Evolutionary conservation across 2,888 invertebrate species (phyloP).

Genomic region (Seira ritae): DNA sequence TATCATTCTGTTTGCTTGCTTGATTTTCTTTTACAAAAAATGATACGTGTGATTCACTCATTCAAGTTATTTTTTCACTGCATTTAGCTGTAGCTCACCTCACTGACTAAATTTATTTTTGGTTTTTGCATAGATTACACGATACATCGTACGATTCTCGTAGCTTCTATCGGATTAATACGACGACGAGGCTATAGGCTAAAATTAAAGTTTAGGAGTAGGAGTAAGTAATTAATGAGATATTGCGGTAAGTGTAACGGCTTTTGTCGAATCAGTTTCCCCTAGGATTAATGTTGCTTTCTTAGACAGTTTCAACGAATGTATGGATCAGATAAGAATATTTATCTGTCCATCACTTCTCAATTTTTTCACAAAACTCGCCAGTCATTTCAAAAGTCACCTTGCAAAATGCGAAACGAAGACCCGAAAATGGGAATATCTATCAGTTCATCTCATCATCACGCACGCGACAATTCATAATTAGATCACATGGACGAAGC

Average conservation of each 20-base stretch:
- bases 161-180: no score
- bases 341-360: neutral
- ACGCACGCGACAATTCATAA: neutral
- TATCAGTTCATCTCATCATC: neutral
- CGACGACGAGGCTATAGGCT: no score
- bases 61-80: no score
- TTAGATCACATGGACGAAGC: no score
- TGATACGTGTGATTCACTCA: no score
- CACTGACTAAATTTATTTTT: no score
- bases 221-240: constrained; percentile 24
- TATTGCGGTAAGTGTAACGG: constrained; percentile 62
- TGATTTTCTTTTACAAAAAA: no score
- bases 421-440: neutral
- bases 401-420: neutral
- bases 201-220: no score
- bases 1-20: no score
- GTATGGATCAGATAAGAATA: constrained; percentile 35
- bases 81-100: no score
- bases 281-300: constrained; percentile 44
- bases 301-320: constrained; percentile 33
- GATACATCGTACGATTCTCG: no score
- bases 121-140: no score
- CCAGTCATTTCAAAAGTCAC: neutral
- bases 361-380: constrained; percentile 10
- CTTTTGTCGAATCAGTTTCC: constrained; percentile 57